A percentile compares a stretch with the other conserved stretches of the same genome.
These are phyloP conservation scores for Sialia sialis DNA, from an alignment of 2,113 vertebrate species.

Conservation along the genomic window DNA sequence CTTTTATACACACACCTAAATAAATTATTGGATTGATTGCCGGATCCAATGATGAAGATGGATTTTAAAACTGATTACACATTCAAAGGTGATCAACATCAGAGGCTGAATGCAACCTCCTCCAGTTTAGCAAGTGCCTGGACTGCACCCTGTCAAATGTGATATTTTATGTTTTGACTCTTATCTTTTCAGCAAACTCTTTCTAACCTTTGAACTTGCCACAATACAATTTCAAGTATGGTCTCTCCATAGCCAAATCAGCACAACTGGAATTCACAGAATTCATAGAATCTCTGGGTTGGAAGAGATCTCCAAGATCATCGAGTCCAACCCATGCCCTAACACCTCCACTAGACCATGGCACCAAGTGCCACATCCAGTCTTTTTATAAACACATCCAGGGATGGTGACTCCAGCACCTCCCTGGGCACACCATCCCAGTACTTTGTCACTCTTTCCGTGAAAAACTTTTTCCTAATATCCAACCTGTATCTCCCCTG, in stretches of 20 bases:
- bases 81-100: not conserved
- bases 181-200: not conserved
- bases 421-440: no score
- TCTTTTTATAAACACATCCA: no score
- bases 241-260: not conserved
- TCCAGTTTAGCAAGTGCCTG: not conserved
- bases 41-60: rapidly evolving
- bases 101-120: not conserved
- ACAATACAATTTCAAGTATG: rapidly evolving
- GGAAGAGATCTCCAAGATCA: no score
- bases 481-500: no score
- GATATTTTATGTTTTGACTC: not conserved
- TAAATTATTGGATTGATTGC: not conserved
- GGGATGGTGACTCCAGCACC: no score
- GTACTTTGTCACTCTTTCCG: no score
- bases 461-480: no score
- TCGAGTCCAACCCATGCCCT: no score
- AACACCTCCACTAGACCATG: no score
- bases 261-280: not conserved
- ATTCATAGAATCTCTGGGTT: no score
- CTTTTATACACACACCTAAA: not conserved
- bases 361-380: no score
- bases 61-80: not conserved
- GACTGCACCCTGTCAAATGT: not conserved
- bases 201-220: not conserved